Conservation (phyloP, 2,888 invertebrate species). For the Acanthacorydalis orientalis region DNA sequence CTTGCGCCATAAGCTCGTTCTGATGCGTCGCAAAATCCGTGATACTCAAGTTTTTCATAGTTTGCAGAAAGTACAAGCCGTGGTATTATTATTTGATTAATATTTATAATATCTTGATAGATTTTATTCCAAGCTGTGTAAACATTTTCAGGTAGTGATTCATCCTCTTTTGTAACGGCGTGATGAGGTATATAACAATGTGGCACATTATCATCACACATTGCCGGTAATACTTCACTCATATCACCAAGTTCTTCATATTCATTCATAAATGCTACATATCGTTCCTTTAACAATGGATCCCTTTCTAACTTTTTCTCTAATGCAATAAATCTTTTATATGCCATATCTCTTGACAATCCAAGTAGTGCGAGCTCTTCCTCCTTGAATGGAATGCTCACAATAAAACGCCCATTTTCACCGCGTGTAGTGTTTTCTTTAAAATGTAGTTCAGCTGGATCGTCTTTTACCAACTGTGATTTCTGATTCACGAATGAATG, state of each 20-base stretch:
- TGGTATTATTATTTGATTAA: not conserved
- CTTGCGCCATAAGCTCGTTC: conserved; percentile 2
- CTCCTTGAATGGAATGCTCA: conserved; percentile 5
- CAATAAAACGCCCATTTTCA: conserved; percentile 3
- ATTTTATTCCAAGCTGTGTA: not conserved
- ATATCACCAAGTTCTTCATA: conserved; percentile 6
- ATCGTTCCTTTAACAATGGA: conserved; percentile 1
- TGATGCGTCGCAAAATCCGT: conserved; percentile 1
- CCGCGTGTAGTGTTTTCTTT: not conserved
- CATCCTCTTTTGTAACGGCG: conserved; percentile 6
- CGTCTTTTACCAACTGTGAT: not conserved
- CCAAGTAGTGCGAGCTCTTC: not conserved
- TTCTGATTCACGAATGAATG: not conserved
- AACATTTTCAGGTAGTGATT: not conserved
- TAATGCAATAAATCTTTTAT: conserved; percentile 5
- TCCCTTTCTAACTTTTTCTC: conserved; percentile 5
- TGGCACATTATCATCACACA: not conserved
- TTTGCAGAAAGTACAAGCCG: not conserved
- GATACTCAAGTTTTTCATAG: not conserved
- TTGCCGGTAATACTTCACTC: not conserved
- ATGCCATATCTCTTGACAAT: conserved; percentile 3
- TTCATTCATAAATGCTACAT: conserved; percentile 4
- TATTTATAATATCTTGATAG: not conserved
- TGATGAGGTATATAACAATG: conserved; percentile 9
- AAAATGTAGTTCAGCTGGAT: conserved; percentile 6